Conservation (phyloP, 2,888 invertebrate genomes). For the Azorinus chamasolen region DNA sequence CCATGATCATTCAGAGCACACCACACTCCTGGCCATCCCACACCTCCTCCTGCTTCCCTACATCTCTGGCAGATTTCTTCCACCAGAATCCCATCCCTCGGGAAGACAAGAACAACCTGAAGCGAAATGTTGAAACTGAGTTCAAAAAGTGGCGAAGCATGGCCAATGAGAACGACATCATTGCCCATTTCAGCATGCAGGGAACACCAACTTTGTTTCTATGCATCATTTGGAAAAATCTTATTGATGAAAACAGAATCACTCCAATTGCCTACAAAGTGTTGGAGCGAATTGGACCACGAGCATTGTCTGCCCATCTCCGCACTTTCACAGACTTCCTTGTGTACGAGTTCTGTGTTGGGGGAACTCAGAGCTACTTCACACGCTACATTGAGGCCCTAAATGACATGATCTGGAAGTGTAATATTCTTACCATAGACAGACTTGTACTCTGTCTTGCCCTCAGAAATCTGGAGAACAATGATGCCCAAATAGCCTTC, state of each 20-base stretch:
- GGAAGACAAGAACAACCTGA: constrained; percentile 96
- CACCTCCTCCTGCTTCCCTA: constrained; percentile 96
- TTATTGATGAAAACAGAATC: constrained; percentile 96
- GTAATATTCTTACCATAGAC: constrained; percentile 98
- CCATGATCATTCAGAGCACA: constrained; percentile 96
- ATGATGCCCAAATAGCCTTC: constrained; percentile 97
- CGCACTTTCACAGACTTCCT: constrained; percentile 98
- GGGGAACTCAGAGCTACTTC: constrained; percentile 87
- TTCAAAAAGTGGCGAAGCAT: constrained; percentile 97
- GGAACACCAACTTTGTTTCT: constrained; percentile 96
- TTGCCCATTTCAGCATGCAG: constrained; percentile 97
- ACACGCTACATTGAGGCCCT: constrained; percentile 94
- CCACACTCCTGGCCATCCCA: constrained; percentile 98
- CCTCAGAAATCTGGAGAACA: constrained; percentile 95
- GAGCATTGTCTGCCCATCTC: constrained; percentile 95
- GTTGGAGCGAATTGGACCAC: constrained; percentile 96
- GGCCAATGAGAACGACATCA: constrained; percentile 98
- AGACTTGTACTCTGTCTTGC: constrained; percentile 96
- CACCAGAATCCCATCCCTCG: constrained; percentile 77
- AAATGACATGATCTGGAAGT: constrained; percentile 99
- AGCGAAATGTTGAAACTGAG: constrained; percentile 89
- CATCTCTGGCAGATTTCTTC: constrained; percentile 95
- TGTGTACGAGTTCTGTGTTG: constrained; percentile 94
- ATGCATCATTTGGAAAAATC: constrained; percentile 97
- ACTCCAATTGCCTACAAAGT: constrained; percentile 96